These are phyloP conservation scores for Tortricodes alternella DNA, from an alignment of 2,888 invertebrate species.

Conservation along the genomic window DNA sequence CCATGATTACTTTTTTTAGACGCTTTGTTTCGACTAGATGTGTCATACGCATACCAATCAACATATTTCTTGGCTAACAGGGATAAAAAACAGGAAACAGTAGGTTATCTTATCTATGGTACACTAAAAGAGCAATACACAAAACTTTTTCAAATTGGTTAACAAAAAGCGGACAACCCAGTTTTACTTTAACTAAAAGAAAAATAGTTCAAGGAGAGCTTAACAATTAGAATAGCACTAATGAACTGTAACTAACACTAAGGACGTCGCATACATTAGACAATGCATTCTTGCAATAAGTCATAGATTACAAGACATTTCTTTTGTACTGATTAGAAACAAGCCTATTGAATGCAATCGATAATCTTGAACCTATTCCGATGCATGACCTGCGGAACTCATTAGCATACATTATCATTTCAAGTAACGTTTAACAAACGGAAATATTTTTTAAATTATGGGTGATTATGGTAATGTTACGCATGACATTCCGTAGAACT, in stretches of 20 bases:
- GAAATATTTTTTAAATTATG: neutral
- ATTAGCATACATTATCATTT: conserved; percentile 23
- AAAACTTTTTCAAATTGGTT: neutral
- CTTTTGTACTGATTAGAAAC: conserved; percentile 10
- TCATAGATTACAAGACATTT: conserved; percentile 2
- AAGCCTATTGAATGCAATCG: conserved; percentile 22
- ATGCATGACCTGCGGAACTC: conserved; percentile 24
- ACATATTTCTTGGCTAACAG: no score
- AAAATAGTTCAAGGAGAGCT: conserved; percentile 6
- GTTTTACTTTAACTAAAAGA: neutral
- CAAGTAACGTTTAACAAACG: conserved; percentile 11
- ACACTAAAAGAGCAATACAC: no score
- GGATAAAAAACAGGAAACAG: no score
- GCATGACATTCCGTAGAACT: conserved; percentile 4
- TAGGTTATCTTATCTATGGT: no score
- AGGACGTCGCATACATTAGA: conserved; percentile 10
- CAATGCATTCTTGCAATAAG: conserved; percentile 11
- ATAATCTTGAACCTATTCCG: conserved; percentile 24
- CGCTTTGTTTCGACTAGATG: no score
- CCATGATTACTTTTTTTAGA: neutral
- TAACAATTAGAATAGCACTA: conserved; percentile 6
- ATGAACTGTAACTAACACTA: conserved; percentile 6
- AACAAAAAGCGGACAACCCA: neutral
- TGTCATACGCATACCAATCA: no score
- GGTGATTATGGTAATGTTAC: neutral